Evolutionary conservation across 1,140 invertebrate species (phyloP).

Genomic region (Lordiphosa clarofinis): DNA sequence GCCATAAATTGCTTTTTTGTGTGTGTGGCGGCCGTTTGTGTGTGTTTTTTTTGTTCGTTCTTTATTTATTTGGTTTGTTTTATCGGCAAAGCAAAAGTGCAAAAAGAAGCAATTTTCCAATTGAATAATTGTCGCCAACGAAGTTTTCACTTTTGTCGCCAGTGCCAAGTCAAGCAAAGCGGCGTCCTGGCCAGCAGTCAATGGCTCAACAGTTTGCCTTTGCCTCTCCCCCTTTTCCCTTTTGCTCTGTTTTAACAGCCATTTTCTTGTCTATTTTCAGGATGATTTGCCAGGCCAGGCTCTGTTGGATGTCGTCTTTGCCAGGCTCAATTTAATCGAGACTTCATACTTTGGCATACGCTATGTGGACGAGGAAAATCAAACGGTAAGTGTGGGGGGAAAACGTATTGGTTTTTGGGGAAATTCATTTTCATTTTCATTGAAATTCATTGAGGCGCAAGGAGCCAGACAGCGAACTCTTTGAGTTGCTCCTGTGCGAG

Average conservation of each 20-base stretch:
- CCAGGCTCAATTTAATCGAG: constrained; percentile 93
- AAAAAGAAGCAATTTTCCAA: constrained; percentile 72
- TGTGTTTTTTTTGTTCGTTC: constrained; percentile 8
- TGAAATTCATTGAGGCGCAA: constrained; percentile 70
- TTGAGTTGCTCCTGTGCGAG: constrained; percentile 45
- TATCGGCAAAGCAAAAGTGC: constrained; percentile 25
- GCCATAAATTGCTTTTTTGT: constrained; percentile 43
- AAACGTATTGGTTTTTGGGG: constrained; percentile 67
- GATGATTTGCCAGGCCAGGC: constrained; percentile 91
- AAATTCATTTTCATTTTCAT: constrained; percentile 79
- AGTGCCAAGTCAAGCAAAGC: constrained; percentile 1
- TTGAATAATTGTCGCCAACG: constrained; percentile 75
- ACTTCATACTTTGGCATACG: constrained; percentile 95
- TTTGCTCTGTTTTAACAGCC: constrained; percentile 64
- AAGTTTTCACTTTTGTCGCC: constrained; percentile 73
- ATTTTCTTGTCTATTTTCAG: constrained; percentile 84
- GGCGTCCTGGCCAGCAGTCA: constrained; percentile 52
- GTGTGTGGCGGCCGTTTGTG: constrained; percentile 8
- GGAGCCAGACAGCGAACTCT: constrained; percentile 41
- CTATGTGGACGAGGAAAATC: constrained; percentile 91
- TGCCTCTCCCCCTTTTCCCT: constrained; percentile 32
- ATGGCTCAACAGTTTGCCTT: constrained; percentile 70
- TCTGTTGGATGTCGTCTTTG: constrained; percentile 91
- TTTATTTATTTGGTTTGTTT: constrained; percentile 41
- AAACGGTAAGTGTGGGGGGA: constrained; percentile 86